Base-by-base conservation (phyloP, 2,888 invertebrate genomes). In the Latrodectus hesperus region DNA sequence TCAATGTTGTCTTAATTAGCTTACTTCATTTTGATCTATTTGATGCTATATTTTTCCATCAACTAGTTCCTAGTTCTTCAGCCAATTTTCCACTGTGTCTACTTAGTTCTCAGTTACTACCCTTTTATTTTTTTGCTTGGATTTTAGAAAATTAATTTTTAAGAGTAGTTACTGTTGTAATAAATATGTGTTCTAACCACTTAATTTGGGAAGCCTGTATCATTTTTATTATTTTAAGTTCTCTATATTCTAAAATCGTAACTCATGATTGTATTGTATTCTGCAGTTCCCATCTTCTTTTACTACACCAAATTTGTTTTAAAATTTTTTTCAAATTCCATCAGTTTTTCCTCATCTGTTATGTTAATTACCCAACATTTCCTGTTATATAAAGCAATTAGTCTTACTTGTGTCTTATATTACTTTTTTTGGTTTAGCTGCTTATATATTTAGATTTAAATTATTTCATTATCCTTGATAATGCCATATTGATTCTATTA, bases 371-470 rank as follows among this genome's bases (percentile, higher is more conserved):
- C 16, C 71, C 71, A 71, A 17, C 49, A 71, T 49, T 38, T 10
- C 4, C 49, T 49, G 9, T 8, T 51, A 71, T 49, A 71, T 49
- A n/a, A 71, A 3, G 16, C n/a, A 11, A 49, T 11, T 49, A 49
- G 49, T 71, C 49, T 71, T 49, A 71, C 51, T 71, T 51, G 49
- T 26, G 49, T 71, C 71, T 49, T 38, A 0, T 71, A 71, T 11
- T 49, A n/a, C 5, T 49, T 2, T 8, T 2, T 49, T 71, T 49
- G 9, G 16, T 71, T 71, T 71, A 1, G 14, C 49, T 12, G 49
- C 51, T 38, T 38, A 71, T 26, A 49, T 71, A 71, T 71, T 71
- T 71, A 49, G 71, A 71, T 71, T 49, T 71, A 49, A 71, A 71
- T 1, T 49, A 49, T 49, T 71, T 49, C 71, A 9, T 49, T 49